These are phyloP conservation scores for Drosophila ironensis DNA, from an alignment of 1,140 invertebrate species.

Conservation along the genomic window DNA sequence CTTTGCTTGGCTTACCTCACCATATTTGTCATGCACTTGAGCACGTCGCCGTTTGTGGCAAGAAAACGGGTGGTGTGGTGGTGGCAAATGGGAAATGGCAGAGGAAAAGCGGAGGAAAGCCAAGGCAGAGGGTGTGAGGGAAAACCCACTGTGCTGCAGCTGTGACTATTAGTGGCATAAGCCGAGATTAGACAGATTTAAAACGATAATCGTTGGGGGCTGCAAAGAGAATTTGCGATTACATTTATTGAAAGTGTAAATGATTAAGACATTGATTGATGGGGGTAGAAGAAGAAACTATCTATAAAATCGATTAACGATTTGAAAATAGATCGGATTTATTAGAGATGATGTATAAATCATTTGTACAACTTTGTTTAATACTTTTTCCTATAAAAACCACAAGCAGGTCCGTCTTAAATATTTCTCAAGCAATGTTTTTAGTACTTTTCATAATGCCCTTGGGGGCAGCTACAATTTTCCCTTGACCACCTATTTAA, in stretches of 20 bases:
- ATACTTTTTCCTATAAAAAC: too few species aligned
- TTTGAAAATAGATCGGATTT: too few species aligned
- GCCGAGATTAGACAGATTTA: slow-evolving; percentile 14
- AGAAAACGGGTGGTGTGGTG: not conserved
- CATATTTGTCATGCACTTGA: slow-evolving; percentile 76
- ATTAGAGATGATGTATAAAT: too few species aligned
- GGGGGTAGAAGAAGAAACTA: too few species aligned
- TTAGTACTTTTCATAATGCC: too few species aligned
- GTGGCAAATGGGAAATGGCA: not conserved
- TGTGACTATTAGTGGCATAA: slow-evolving; percentile 42
- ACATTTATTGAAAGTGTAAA: not conserved
- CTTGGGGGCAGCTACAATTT: too few species aligned
- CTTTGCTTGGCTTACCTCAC: slow-evolving; percentile 48
- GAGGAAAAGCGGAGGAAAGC: not conserved
- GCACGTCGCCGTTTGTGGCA: slow-evolving; percentile 54
- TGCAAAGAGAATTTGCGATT: not conserved
- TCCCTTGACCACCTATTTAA: not conserved
- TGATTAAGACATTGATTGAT: too few species aligned
- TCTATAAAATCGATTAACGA: too few species aligned
- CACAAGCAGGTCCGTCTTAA: too few species aligned
- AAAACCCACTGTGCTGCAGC: slow-evolving; percentile 11
- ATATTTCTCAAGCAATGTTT: too few species aligned
- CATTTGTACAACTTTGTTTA: too few species aligned
- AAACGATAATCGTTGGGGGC: slow-evolving; percentile 14
- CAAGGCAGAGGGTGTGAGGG: not conserved